Base-by-base conservation (phyloP, 2,888 invertebrate genomes). In the Geotrupes spiniger region DNA sequence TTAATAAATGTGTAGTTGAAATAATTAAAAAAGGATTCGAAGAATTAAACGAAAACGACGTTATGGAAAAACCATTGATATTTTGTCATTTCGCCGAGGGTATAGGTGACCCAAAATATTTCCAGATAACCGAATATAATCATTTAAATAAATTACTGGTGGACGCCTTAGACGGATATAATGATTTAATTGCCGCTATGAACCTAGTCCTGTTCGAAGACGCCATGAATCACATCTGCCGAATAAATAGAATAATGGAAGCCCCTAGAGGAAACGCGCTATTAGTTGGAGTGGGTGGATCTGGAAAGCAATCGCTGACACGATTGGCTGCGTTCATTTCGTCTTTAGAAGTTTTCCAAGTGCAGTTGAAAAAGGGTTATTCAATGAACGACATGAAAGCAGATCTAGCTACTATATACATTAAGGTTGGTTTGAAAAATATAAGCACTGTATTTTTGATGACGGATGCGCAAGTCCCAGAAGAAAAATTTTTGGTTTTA, bases 151-250 rank as follows among this genome's bases (percentile, higher is more conserved):
- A 81, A 60, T 73, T 93, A 29, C 75, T 96, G 1, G 77, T 82
- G 4, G 94, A 94, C 57, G 92, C 92, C 0, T 77, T 95, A 42
- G 46, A 45, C 33, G 68, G 63, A 6, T 96, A 96, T 69, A 95
- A 96, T 68, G 96, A 96, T 64, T 78, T 94, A 53, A 82, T 89
- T 5, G 88, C 92, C 1, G 88, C 89, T 0, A 94, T 96, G 92
- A 93, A 94, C 73, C 76, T 96, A 49, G 95, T 96, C 2, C 80
- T 96, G 5, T 96, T 96, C 65, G 94, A 94, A 66, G 95, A 96
- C 69, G 95, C 96, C 9, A 92, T 96, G 87, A 82, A 85, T 55
- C 94, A 96, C 68, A 84, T 96, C 41, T 91, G 91, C 73, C 82
- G 89, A 80, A 95, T 96, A 51, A 95, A 91, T 71, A 84, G 96